phyloP scores from a whole-genome alignment of 2,797 vertebrate genomes.

The Coilia nasus region DNA sequence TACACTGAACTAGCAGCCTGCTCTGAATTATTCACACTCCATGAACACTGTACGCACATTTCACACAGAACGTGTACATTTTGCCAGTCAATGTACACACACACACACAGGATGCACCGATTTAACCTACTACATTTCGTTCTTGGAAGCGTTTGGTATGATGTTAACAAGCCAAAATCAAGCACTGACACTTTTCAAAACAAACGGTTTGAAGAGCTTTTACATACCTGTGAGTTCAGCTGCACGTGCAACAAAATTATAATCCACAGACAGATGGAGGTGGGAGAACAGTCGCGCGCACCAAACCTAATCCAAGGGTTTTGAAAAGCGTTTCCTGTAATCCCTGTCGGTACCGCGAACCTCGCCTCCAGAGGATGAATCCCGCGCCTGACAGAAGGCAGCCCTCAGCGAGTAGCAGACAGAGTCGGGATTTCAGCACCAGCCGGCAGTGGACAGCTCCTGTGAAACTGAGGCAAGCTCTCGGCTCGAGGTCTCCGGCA shows the following conservation, averaged over 20 bases:
- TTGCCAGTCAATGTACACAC: background rate
- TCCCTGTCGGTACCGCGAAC: background rate
- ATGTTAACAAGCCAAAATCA: background rate
- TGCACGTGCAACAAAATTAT: constrained; percentile 63
- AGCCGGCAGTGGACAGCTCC: no score
- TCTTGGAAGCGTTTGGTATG: background rate
- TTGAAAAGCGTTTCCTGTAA: background rate
- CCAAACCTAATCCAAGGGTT: background rate
- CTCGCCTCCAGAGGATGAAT: background rate
- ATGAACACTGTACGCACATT: background rate
- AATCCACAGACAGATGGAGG: constrained; percentile 62
- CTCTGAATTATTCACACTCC: constrained; percentile 13
- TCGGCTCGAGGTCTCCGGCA: constrained; percentile 65
- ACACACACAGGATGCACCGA: background rate
- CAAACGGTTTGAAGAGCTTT: background rate
- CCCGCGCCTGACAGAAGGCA: background rate
- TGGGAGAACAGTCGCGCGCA: background rate
- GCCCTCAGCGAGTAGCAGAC: no score
- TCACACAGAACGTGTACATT: constrained; percentile 9
- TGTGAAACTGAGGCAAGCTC: constrained; percentile 54
- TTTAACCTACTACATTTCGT: background rate
- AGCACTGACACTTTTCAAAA: background rate
- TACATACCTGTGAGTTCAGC: constrained; percentile 71
- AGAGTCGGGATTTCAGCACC: no score
- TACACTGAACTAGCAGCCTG: background rate